Evolutionary conservation across 2,888 invertebrate species (phyloP).

Genomic region (Drosophila anomelani): DNA sequence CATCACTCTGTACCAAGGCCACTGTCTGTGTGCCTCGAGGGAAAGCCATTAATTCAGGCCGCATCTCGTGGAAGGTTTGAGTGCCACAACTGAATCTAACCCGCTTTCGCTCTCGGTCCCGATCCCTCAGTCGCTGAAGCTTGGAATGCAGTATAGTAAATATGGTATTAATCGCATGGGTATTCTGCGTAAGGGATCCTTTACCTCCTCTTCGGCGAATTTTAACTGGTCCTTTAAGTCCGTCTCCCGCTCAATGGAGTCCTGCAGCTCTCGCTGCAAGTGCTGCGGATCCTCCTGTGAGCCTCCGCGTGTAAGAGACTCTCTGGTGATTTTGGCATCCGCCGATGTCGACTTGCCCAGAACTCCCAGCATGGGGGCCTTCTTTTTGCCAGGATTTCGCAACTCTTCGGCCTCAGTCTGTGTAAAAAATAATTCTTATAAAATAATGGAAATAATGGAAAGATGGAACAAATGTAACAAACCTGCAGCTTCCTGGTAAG

Average conservation of each 20-base stretch:
- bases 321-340: conserved; percentile 90
- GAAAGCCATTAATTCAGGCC: conserved; percentile 65
- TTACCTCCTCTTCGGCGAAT: conserved; percentile 96
- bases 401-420: conserved; percentile 83
- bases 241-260: conserved; percentile 96
- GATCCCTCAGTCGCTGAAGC: conserved; percentile 52
- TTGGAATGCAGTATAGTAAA: conserved; percentile 44
- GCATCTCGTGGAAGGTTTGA: conserved; percentile 76
- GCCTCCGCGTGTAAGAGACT: conserved; percentile 90
- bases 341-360: conserved; percentile 87
- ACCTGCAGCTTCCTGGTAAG: conserved; percentile 89
- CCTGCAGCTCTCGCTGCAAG: conserved; percentile 93
- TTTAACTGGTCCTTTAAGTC: conserved; percentile 96
- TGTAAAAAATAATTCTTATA: neutral
- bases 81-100: conserved; percentile 76
- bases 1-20: conserved; percentile 40
- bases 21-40: conserved; percentile 82
- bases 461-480: neutral
- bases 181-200: conserved; percentile 22
- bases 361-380: conserved; percentile 87
- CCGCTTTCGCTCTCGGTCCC: conserved; percentile 30
- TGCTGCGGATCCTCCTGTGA: conserved; percentile 93
- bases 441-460: too few species aligned
- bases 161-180: conserved; percentile 28
- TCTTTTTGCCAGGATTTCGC: conserved; percentile 85